Evolutionary conservation across 64 coral and sea anemone species (phyloP), one percentile per base, ranked within the genome.

Genomic region (Montipora sp.): DNA sequence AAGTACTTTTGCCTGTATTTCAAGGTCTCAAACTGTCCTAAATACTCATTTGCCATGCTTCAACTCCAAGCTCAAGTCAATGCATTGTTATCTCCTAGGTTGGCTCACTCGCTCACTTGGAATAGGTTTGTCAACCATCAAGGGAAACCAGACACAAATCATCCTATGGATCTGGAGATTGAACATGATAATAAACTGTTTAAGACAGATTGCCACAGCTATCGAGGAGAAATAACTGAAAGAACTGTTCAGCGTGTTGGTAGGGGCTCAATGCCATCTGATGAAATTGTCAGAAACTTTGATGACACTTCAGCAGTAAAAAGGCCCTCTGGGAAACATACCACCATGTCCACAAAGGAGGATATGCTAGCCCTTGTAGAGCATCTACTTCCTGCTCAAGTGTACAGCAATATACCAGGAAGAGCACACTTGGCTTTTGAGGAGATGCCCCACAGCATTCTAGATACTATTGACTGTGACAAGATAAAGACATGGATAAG

Each of bases 111-210:
- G 2, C 85, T 94, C 1, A 89, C 45, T 3, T 94, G 92, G 85
- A 94, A 94, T 13, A 49, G 92, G 3, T 94, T 94, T 94, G 92
- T 89, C 7, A 94, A 94, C 51, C 45, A 94, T 22, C 77, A 80
- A 21, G 92, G 78, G 5, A 44, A 89, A 19, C 0, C 43, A 16
- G 77, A 94, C 21, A 61, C 86, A 13, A 94, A 94, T 47, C 59
- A 79, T 47, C 88, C 93, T 11, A 95, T 95, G 93, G 88, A 95
- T 80, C 61, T 90, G n/a, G 55, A 50, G 2, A 47, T 95, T 48
- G 88, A 95, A 16, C 93, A 95, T 87, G 93, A 95, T 10, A 95
- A 93, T 74, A 93, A 93, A 53, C 6, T 0, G 7, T 96, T 96
- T 22, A 93, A 93, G 87, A 93, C 78, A 21, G 95, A 96, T 45